A percentile compares a stretch with the other conserved stretches of the same genome.
These are phyloP conservation scores for Xyrauchen texanus DNA, from an alignment of 2,113 vertebrate species.

Conservation along the genomic window DNA sequence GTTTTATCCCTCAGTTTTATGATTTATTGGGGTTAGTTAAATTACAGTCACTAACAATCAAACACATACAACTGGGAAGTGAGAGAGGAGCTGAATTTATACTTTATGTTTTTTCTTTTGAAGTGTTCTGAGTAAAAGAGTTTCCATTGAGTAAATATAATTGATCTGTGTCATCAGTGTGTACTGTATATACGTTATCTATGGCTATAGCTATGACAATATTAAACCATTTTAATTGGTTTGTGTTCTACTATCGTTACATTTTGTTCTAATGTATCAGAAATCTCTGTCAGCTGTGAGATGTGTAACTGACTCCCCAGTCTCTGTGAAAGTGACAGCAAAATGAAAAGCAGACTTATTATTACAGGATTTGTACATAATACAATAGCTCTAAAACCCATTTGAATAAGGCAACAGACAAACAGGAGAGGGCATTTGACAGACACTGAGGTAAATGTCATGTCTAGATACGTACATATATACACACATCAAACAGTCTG, in stretches of 20 bases:
- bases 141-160: too few relatives aligned
- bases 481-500: constrained; percentile 48
- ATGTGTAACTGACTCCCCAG: constrained; percentile 34
- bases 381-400: constrained; percentile 20
- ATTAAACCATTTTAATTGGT: too few relatives aligned
- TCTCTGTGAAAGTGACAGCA: constrained; percentile 2
- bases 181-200: too few relatives aligned
- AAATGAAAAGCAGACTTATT: background rate
- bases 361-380: constrained; percentile 32
- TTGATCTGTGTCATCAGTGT: background rate
- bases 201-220: too few relatives aligned
- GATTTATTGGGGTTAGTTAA: constrained; percentile 44
- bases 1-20: constrained; percentile 17
- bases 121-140: too few relatives aligned
- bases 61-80: constrained; percentile 26
- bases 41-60: constrained; percentile 21
- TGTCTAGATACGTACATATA: constrained; percentile 22
- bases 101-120: too few relatives aligned
- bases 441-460: constrained; percentile 17
- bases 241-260: too few relatives aligned
- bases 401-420: constrained; percentile 1
- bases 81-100: background rate
- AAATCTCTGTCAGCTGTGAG: background rate
- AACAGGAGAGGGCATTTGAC: constrained; percentile 36
- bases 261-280: too few relatives aligned